These are phyloP conservation scores for Gonioctena quinquepunctata DNA, from an alignment of 1,140 invertebrate genomes.

Conservation along the genomic window DNA sequence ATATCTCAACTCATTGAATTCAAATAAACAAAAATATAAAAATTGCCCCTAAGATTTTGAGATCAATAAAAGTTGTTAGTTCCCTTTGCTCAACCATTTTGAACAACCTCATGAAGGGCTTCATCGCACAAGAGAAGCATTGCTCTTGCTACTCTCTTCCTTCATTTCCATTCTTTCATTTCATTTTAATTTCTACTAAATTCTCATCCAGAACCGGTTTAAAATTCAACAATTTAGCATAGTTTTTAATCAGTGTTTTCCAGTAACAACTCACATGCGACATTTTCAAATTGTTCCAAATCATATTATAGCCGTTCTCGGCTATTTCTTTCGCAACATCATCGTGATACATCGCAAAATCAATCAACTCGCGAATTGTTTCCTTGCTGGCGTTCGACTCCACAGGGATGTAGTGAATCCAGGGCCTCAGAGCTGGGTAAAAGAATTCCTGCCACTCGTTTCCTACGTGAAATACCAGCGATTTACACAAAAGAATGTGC, in stretches of 20 bases:
- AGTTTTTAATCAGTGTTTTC: constrained; percentile 77
- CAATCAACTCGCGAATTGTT: constrained; percentile 71
- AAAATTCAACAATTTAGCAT: constrained; percentile 78
- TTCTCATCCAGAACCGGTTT: constrained; percentile 62
- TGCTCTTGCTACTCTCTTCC: too few species aligned
- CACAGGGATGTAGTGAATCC: constrained; percentile 95
- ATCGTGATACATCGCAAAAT: constrained; percentile 81
- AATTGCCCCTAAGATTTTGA: too few species aligned
- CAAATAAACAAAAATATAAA: too few species aligned
- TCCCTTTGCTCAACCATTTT: too few species aligned
- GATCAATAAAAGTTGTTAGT: too few species aligned
- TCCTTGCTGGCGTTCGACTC: constrained; percentile 68
- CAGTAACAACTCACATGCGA: constrained; percentile 87
- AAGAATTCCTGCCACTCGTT: constrained; percentile 97
- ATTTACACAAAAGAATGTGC: constrained; percentile 92
- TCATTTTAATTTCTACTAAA: constrained; percentile 56
- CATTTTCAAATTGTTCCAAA: constrained; percentile 83
- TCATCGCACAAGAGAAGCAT: too few species aligned
- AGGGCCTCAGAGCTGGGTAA: constrained; percentile 87
- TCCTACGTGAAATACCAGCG: constrained; percentile 94
- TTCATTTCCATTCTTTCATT: too few species aligned
- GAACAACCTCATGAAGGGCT: too few species aligned
- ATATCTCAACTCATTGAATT: too few species aligned
- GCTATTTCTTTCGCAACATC: constrained; percentile 78
- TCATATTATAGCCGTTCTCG: constrained; percentile 77